Evolutionary conservation across 2,797 vertebrate species (phyloP), one percentile per base, ranked within the genome.

Genomic region (Orientallactaga sibirica): DNA sequence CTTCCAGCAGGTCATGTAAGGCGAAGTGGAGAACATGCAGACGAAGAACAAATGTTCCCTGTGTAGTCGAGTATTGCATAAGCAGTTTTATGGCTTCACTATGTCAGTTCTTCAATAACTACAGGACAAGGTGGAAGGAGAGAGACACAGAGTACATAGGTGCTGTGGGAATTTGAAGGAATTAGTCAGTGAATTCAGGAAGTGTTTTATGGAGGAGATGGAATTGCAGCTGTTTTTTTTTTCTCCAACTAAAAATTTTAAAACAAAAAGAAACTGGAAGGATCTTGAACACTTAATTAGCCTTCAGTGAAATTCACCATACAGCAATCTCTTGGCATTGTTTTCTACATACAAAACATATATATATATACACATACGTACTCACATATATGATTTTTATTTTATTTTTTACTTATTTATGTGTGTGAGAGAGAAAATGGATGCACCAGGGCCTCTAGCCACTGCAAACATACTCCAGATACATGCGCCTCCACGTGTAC

Each of bases 151-250:
- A 92, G 77, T 29, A 58, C 68, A 7, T 61, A 86, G 43, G 71
- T 84, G 64, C 37, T 71, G 0, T 41, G 79, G 88, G 90, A 82
- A 94, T 94, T 93, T 2, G 0, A 62, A 92, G 61, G 61, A 86
- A 79, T 90, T 68, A 88, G 78, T 82, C 61, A 83, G 88, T 61
- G 86, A 96, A 90, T 88, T 94, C 52, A 66, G 68, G 52, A 68
- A 76, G 74, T 19, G 18, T 10, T 92, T 86, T 94, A 64, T 86
- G 67, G 58, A 43, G 16, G 19, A 92, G 41, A 77, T 0, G 27
- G 71, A 77, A 70, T 7, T 52, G 16, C 24, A 90, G 27, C n/a
- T 85, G 29, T 76, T 88, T 33, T 16, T 20, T 84, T 33, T 16
- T 20, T 20, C 70, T 94, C 75, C 20, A 29, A 83, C 12, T 41